Percentiles rank a stretch among this genome's conserved stretches.
These are phyloP conservation scores for Erythrocercus mccallii DNA, from an alignment of 2,113 vertebrate species.

Conservation along the genomic window DNA sequence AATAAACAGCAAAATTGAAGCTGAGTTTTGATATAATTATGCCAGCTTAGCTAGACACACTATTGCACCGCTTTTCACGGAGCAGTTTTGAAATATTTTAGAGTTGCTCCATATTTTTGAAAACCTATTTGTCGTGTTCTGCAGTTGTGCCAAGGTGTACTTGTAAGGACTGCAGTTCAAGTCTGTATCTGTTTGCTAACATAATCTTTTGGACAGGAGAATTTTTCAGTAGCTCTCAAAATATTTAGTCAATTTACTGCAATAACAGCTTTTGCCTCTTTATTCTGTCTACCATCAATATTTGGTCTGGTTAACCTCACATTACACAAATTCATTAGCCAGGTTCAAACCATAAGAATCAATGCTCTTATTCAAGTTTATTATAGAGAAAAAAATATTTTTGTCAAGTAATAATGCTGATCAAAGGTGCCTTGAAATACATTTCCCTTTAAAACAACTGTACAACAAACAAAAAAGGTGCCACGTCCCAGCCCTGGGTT, in stretches of 20 bases:
- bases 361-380: not conserved
- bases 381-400: not conserved
- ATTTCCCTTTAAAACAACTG: not conserved
- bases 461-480: not conserved
- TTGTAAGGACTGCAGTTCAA: not conserved
- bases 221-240: not conserved
- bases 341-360: not conserved
- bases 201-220: not conserved
- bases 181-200: not conserved
- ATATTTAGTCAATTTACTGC: not conserved
- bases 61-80: not conserved
- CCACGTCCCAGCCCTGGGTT: not conserved
- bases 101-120: not conserved
- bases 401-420: not conserved
- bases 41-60: not conserved
- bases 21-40: not conserved
- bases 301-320: not conserved
- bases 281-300: not conserved
- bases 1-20: not conserved
- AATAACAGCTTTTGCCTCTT: not conserved
- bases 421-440: not conserved
- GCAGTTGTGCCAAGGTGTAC: not conserved
- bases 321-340: not conserved
- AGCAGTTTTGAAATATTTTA: not conserved
- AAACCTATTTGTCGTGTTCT: not conserved